These are phyloP conservation scores for Aricia artaxerxes DNA, from an alignment of 2,888 invertebrate species.

Conservation along the genomic window DNA sequence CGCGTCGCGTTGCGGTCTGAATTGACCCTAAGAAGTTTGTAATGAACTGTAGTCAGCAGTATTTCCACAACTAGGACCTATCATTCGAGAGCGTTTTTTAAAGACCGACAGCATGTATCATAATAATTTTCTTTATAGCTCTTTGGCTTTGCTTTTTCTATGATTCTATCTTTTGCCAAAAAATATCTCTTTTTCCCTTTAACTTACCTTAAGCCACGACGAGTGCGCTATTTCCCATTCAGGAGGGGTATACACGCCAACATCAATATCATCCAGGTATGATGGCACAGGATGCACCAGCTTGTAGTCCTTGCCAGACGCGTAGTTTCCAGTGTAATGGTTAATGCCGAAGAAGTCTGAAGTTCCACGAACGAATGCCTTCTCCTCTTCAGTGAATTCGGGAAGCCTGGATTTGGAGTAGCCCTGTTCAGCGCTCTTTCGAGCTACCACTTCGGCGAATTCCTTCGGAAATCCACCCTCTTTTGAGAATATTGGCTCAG, in stretches of 20 bases:
- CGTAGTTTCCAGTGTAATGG: conserved; percentile 63
- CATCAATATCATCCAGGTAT: conserved; percentile 50
- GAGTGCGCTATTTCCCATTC: conserved; percentile 55
- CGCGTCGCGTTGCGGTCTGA: too few relatives aligned
- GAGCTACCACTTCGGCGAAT: conserved; percentile 63
- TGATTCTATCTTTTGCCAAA: too few relatives aligned
- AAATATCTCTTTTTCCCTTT: too few relatives aligned
- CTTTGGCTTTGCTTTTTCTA: too few relatives aligned
- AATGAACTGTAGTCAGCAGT: too few relatives aligned
- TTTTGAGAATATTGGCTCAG: conserved; percentile 69
- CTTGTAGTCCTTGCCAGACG: conserved; percentile 41
- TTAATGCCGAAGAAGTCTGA: conserved; percentile 70
- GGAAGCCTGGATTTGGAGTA: conserved; percentile 50
- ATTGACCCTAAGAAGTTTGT: too few relatives aligned
- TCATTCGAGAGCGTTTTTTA: too few relatives aligned
- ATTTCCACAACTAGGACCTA: too few relatives aligned
- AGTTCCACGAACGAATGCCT: conserved; percentile 51
- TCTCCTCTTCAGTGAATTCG: conserved; percentile 51
- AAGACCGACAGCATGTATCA: too few relatives aligned
- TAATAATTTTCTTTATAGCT: too few relatives aligned
- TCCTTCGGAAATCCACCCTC: conserved; percentile 79
- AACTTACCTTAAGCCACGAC: conserved; percentile 50
- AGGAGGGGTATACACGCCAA: conserved; percentile 36
- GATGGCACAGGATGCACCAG: conserved; percentile 45
- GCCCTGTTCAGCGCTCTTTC: conserved; percentile 51